A percentile compares a stretch with the other conserved stretches of the same genome.
Conservation (phyloP, 2,113 vertebrate genomes). For the Nanorana parkeri region DNA sequence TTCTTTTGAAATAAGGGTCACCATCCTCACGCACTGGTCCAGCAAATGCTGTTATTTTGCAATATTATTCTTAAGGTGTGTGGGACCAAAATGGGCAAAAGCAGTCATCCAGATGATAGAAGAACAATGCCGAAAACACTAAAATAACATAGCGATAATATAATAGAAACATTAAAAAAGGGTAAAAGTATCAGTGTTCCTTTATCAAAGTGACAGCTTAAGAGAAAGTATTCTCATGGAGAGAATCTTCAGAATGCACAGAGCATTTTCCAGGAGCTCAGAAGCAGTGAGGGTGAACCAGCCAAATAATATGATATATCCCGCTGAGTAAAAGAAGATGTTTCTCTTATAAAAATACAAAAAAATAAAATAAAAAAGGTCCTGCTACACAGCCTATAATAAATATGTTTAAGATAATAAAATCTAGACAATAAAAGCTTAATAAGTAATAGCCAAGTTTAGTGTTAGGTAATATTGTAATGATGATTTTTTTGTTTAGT, state of each 20-base stretch:
- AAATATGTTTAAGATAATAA: too few relatives aligned
- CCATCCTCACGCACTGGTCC: conserved; percentile 56
- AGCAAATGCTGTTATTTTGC: conserved; percentile 57
- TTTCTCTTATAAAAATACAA: not conserved
- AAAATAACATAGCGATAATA: conserved; percentile 61
- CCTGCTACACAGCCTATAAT: too few relatives aligned
- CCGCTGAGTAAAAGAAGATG: conserved; percentile 49
- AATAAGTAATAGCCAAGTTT: too few relatives aligned
- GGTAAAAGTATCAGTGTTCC: conserved; percentile 52
- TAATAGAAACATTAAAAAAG: conserved; percentile 55
- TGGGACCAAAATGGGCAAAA: conserved; percentile 63
- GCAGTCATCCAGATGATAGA: conserved; percentile 64
- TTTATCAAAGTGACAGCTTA: conserved; percentile 4
- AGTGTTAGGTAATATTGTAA: too few relatives aligned
- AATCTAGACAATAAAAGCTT: too few relatives aligned
- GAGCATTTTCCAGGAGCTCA: conserved; percentile 47
- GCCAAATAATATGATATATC: conserved; percentile 52
- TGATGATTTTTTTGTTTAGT: too few relatives aligned
- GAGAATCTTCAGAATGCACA: conserved; percentile 36
- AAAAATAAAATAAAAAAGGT: too few relatives aligned
- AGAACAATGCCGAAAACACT: conserved; percentile 56
- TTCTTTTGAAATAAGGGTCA: conserved; percentile 60
- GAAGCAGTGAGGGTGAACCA: conserved; percentile 49
- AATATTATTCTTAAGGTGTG: conserved; percentile 60
- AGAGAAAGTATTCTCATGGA: not conserved